phyloP scores from a whole-genome alignment of 2,113 vertebrate genomes.

The Nestor notabilis region DNA sequence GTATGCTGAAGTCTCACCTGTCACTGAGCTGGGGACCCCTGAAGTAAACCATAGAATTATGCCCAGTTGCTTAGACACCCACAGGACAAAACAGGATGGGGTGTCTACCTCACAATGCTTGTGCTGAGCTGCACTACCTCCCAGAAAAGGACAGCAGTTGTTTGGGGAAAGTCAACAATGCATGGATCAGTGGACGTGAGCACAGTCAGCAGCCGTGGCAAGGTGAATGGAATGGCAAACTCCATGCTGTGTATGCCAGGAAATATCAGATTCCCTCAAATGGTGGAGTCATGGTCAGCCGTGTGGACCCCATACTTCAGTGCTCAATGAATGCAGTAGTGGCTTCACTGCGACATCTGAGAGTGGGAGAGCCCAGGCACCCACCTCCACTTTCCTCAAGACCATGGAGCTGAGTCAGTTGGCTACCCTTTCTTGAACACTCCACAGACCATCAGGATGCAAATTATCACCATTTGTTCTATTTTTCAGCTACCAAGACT shows the following conservation, averaged over 20 bases:
- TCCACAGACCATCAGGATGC: background rate
- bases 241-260: rapidly evolving
- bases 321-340: background rate
- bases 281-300: rapidly evolving
- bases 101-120: background rate
- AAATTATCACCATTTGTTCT: background rate
- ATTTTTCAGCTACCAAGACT: background rate
- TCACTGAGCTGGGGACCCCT: background rate
- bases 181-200: rapidly evolving
- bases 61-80: background rate
- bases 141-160: background rate
- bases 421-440: background rate
- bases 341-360: background rate
- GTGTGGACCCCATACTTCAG: background rate
- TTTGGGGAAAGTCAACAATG: background rate
- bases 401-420: background rate
- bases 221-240: rapidly evolving
- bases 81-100: background rate
- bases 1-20: rapidly evolving
- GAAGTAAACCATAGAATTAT: background rate
- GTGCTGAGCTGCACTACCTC: rapidly evolving
- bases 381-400: background rate
- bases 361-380: background rate
- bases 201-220: background rate
- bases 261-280: background rate